Conservation (phyloP, 2,113 vertebrate species). For the Oncorhynchus kisutch region DNA sequence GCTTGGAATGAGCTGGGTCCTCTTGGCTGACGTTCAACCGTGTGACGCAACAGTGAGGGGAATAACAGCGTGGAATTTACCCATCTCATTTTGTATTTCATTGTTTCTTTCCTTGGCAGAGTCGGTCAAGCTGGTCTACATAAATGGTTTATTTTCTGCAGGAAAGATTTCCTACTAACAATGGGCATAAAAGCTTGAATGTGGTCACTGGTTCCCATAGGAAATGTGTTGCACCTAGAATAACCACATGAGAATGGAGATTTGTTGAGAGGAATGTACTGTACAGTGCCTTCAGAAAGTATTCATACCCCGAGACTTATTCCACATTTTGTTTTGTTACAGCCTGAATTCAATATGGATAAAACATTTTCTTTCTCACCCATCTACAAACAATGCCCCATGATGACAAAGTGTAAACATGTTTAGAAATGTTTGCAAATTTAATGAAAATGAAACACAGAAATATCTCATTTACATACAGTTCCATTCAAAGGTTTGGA, state of each 20-base stretch:
- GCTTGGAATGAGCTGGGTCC: neutral
- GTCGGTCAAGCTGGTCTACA: neutral
- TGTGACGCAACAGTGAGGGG: conserved; percentile 2
- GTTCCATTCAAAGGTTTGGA: no score
- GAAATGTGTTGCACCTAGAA: conserved; percentile 8
- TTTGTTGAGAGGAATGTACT: neutral
- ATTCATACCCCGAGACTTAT: no score
- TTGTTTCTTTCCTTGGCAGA: conserved; percentile 10
- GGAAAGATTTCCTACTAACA: conserved; percentile 1
- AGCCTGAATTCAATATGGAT: no score
- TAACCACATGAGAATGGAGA: conserved; percentile 13
- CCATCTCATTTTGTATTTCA: conserved; percentile 8
- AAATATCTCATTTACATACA: no score
- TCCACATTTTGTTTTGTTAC: no score
- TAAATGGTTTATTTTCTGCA: conserved; percentile 6
- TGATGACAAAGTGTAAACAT: no score
- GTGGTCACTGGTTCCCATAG: conserved; percentile 21
- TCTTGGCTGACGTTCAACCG: conserved; percentile 1
- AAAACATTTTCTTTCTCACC: no score
- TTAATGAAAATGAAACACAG: no score
- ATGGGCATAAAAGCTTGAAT: conserved; percentile 5
- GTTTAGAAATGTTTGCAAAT: no score
- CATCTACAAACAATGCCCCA: no score
- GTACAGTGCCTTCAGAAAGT: no score
- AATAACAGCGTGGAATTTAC: neutral